These are phyloP conservation scores for Baronia brevicornis DNA, from an alignment of 2,888 invertebrate genomes.

Conservation along the genomic window DNA sequence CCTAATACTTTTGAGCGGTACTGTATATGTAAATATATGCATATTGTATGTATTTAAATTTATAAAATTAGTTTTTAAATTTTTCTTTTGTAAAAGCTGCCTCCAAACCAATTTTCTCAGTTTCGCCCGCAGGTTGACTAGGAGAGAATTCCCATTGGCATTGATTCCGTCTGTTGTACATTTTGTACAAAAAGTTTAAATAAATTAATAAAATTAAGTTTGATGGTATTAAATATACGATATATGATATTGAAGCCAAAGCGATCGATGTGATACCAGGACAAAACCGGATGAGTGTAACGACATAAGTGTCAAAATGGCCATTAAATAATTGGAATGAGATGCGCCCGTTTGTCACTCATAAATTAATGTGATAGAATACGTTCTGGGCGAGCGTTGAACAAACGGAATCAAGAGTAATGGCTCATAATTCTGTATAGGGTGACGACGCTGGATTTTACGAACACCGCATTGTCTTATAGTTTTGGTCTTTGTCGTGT, in stretches of 20 bases:
- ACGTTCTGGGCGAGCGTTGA: slow-evolving; percentile 46
- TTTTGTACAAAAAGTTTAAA: too few relatives aligned
- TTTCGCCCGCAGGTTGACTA: too few relatives aligned
- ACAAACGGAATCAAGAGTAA: slow-evolving; percentile 71
- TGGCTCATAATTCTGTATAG: slow-evolving; percentile 56
- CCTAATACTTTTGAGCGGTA: too few relatives aligned
- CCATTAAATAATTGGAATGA: slow-evolving; percentile 66
- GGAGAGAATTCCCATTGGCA: too few relatives aligned
- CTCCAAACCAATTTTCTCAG: too few relatives aligned
- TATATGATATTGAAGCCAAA: slow-evolving; percentile 25
- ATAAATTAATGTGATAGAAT: slow-evolving; percentile 63
- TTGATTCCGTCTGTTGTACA: too few relatives aligned
- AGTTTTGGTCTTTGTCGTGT: slow-evolving; percentile 29
- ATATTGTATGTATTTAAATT: too few relatives aligned
- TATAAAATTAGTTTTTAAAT: too few relatives aligned
- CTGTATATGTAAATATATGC: too few relatives aligned
- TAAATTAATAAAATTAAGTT: too few relatives aligned
- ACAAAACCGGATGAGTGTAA: slow-evolving; percentile 51
- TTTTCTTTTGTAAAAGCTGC: too few relatives aligned
- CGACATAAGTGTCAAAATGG: slow-evolving; percentile 65
- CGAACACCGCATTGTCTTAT: slow-evolving; percentile 48
- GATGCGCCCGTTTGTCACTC: slow-evolving; percentile 61
- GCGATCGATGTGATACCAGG: slow-evolving; percentile 51
- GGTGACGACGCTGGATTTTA: slow-evolving; percentile 44
- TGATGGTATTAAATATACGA: slow-evolving; percentile 10